phyloP scores from a whole-genome alignment of 2,113 vertebrate species.

The Melanerpes formicivorus region DNA sequence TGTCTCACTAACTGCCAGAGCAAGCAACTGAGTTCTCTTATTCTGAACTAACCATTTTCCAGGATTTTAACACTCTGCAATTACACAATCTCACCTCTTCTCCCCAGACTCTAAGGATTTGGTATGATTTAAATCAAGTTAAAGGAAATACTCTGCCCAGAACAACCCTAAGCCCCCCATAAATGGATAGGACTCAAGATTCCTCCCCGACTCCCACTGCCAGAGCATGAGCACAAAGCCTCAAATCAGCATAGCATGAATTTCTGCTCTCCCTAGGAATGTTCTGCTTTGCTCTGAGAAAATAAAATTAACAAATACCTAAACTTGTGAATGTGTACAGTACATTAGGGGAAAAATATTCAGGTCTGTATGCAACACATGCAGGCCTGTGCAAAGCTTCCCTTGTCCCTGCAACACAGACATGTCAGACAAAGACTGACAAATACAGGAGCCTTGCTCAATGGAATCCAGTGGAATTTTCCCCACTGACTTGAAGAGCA shows the following conservation, averaged over 20 bases:
- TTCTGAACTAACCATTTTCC: background rate
- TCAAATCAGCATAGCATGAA: constrained; percentile 27
- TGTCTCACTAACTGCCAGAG: background rate
- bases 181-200: constrained; percentile 34
- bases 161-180: background rate
- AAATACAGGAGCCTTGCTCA: background rate
- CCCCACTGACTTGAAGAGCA: background rate
- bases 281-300: constrained; percentile 34
- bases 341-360: background rate
- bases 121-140: constrained; percentile 6
- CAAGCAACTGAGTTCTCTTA: constrained; percentile 1
- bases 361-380: background rate
- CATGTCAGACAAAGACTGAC: background rate
- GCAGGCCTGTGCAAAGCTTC: background rate
- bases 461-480: background rate
- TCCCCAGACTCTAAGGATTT: background rate
- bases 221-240: constrained; percentile 23
- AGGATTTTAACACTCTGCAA: background rate
- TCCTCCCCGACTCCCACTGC: background rate
- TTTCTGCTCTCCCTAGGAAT: constrained; percentile 19
- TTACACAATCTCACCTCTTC: background rate
- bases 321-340: constrained; percentile 29
- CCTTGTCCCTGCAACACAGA: background rate
- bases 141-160: background rate
- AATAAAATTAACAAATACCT: constrained; percentile 50